Base-by-base conservation (phyloP, 1,140 invertebrate genomes). In the Probaryconus sp. region DNA sequence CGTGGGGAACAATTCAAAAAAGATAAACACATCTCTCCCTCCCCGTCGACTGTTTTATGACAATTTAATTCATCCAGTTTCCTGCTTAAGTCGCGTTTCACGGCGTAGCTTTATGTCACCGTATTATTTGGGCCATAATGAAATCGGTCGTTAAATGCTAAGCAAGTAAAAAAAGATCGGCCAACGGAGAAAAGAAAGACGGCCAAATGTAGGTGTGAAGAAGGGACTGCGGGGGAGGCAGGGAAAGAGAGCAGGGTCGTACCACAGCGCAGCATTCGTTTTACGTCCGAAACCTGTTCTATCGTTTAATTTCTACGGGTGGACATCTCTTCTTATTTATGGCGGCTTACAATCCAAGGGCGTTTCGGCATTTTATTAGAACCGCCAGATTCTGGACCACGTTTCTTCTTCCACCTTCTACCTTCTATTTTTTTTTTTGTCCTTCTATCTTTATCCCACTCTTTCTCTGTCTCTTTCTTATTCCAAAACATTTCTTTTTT, bases 231-330 rank as follows among this genome's bases (percentile, higher is more conserved):
- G 24, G 35, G 45, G 47, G 58, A 61, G 63, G 60, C 45, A 47
- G 48, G 64, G 64, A 70, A 68, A 68, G 63, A 72, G 64, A 65
- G 64, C 64, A 63, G 60, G 68, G 64, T 70, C 64, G 69, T 77
- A 68, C 63, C 20, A n/a, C n/a, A 67, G 51, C 71, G 72, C 61
- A 77, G 74, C 73, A 67, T 75, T n/a, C 68, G 67, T 79, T 82
- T 82, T 78, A 81, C 76, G 76, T 75, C 75, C 55, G 68, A 83
- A 86, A 85, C 83, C 82, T 82, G 85, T 86, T 81, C 79, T 83
- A 79, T 85, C 78, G 79, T 81, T 85, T 85, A 85, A 85, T 85
- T 85, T 84, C 83, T 83, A 82, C 81, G 72, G 81, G 80, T 84
- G 81, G 81, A 83, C 80, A 83, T 80, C 79, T 82, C 79, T 77